These are phyloP conservation scores for Larimichthys polyactis DNA, from an alignment of 2,113 vertebrate genomes.

Conservation along the genomic window DNA sequence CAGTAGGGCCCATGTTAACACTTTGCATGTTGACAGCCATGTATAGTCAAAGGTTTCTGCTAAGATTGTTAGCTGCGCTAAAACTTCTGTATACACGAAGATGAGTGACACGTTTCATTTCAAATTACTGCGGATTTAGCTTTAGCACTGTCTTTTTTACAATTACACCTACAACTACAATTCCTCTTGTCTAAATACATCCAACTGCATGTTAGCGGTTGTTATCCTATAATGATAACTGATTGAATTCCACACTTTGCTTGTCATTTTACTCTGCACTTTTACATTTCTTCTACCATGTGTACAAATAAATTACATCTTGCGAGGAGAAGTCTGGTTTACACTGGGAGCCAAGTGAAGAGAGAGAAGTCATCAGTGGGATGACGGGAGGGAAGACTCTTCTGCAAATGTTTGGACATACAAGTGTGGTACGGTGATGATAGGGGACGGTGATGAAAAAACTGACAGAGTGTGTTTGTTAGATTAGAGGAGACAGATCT, in stretches of 20 bases:
- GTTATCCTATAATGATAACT: background rate
- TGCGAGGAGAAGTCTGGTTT: slow-evolving; percentile 1
- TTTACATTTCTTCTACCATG: background rate
- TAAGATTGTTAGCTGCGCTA: no score
- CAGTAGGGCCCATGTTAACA: background rate
- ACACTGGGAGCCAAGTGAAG: background rate
- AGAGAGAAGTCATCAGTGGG: background rate
- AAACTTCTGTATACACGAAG: no score
- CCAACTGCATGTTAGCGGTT: background rate
- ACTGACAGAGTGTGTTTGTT: background rate
- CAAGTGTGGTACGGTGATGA: background rate
- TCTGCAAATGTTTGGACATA: slow-evolving; percentile 21
- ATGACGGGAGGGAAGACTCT: background rate
- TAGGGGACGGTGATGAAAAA: slow-evolving; percentile 14
- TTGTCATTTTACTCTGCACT: background rate
- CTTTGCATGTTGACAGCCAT: background rate
- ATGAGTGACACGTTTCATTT: no score
- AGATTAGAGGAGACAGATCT: background rate
- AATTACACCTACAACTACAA: background rate
- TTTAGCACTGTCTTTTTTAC: no score
- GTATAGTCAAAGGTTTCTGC: background rate
- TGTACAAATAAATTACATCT: background rate
- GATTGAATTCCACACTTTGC: slow-evolving; percentile 6
- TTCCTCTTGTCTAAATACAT: background rate
- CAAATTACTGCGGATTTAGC: no score